Evolutionary conservation across 2,113 vertebrate genomes (phyloP).

Genomic region (Nothobranchius kuhntae): DNA sequence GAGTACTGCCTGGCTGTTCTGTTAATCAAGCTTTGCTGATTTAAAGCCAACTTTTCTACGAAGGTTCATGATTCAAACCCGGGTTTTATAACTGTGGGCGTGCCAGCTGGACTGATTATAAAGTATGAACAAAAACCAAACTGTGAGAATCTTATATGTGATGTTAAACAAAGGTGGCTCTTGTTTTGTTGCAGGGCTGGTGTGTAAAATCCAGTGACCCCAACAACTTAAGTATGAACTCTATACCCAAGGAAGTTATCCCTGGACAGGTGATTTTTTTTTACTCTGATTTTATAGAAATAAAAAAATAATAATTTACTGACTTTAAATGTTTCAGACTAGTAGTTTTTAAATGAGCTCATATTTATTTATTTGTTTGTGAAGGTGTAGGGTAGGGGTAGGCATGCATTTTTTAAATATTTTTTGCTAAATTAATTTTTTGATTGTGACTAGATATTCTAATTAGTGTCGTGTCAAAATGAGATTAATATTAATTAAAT

Average conservation of each 20-base stretch:
- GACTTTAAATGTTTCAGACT: too few species aligned
- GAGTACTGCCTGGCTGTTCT: constrained; percentile 35
- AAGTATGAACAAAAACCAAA: neutral
- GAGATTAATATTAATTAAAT: too few species aligned
- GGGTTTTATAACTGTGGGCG: neutral
- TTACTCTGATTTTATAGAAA: constrained; percentile 1
- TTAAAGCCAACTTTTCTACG: constrained; percentile 31
- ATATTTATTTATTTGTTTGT: too few species aligned
- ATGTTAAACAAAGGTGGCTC: constrained; percentile 12
- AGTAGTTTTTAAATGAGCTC: too few species aligned
- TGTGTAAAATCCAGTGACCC: constrained; percentile 83
- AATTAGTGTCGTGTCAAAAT: neutral
- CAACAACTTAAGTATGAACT: constrained; percentile 74
- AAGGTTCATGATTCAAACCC: neutral
- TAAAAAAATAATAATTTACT: too few species aligned
- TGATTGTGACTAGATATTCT: neutral
- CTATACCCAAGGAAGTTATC: constrained; percentile 83
- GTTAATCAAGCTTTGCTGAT: constrained; percentile 22
- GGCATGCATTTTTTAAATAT: too few species aligned
- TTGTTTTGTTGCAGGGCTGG: constrained; percentile 83
- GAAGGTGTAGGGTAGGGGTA: too few species aligned
- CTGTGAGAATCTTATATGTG: neutral
- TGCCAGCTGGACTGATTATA: neutral
- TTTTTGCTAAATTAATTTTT: neutral
- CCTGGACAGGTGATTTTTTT: constrained; percentile 81